phyloP scores from a whole-genome alignment of 1,140 invertebrate genomes.

The Musca vetustissima region DNA sequence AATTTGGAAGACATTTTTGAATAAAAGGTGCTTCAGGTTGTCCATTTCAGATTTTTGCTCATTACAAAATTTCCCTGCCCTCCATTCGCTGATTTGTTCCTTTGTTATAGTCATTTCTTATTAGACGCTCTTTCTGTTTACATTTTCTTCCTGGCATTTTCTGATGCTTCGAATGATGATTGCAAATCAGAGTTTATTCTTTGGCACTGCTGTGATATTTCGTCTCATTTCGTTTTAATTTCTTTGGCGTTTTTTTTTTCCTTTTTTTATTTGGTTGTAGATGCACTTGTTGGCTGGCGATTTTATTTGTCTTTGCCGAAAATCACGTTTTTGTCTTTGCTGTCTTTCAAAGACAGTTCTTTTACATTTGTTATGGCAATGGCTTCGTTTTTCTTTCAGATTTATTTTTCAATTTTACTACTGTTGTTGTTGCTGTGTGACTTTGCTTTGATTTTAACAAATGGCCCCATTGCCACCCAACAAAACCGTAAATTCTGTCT shows the following conservation, averaged over 20 bases:
- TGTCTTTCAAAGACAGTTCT: background rate
- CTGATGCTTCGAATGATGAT: slow-evolving; percentile 5
- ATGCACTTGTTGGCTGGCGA: slow-evolving; percentile 11
- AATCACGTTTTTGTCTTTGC: slow-evolving; percentile 7
- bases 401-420: background rate
- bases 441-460: slow-evolving; percentile 2
- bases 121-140: background rate
- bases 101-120: background rate
- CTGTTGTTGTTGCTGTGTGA: background rate
- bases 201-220: background rate
- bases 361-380: too few relatives aligned
- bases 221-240: background rate
- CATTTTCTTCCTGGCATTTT: too few relatives aligned
- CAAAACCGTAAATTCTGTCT: background rate
- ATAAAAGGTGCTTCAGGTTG: too few relatives aligned
- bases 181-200: slow-evolving; percentile 19
- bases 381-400: too few relatives aligned
- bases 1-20: too few relatives aligned
- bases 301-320: slow-evolving; percentile 13
- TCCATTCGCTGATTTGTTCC: too few relatives aligned
- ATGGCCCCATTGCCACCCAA: slow-evolving; percentile 10
- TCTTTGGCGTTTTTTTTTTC: too few relatives aligned
- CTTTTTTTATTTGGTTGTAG: background rate
- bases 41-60: too few relatives aligned
- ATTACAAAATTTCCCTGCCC: too few relatives aligned